phyloP scores from a whole-genome alignment of 2,888 invertebrate species.

The Griposia aprilina region DNA sequence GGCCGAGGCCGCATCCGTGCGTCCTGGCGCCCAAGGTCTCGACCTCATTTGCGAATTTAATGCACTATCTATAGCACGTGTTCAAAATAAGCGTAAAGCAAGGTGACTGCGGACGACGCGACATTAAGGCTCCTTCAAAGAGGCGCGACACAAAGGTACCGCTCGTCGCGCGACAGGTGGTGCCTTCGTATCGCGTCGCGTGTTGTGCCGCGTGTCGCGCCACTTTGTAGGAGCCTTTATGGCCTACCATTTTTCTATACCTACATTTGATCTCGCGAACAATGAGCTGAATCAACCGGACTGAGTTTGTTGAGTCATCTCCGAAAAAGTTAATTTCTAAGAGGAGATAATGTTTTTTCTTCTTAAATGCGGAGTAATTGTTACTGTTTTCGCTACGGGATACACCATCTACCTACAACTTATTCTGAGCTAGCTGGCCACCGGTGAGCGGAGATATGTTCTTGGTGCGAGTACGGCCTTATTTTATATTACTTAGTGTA shows the following conservation, averaged over 20 bases:
- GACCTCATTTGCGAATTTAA: constrained; percentile 50
- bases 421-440: background rate
- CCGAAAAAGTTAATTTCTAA: background rate
- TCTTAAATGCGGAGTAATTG: constrained; percentile 4
- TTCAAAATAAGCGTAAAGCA: constrained; percentile 33
- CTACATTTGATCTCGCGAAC: constrained; percentile 6
- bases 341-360: background rate
- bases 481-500: constrained; percentile 5
- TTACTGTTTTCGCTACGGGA: background rate
- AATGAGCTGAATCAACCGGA: background rate
- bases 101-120: constrained; percentile 19
- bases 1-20: constrained; percentile 53
- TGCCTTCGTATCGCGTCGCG: too few relatives aligned
- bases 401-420: background rate
- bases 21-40: constrained; percentile 59
- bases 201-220: too few relatives aligned
- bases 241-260: background rate
- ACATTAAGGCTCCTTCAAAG: background rate
- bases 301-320: background rate
- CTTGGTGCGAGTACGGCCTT: background rate
- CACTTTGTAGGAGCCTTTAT: too few relatives aligned
- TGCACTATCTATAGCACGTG: constrained; percentile 60
- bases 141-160: too few relatives aligned
- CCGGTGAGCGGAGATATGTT: background rate
- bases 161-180: too few relatives aligned